Percentiles rank a stretch among this genome's conserved stretches.
Evolutionary conservation across 2,888 invertebrate species (phyloP).

Genomic region (Cephonodes hylas): DNA sequence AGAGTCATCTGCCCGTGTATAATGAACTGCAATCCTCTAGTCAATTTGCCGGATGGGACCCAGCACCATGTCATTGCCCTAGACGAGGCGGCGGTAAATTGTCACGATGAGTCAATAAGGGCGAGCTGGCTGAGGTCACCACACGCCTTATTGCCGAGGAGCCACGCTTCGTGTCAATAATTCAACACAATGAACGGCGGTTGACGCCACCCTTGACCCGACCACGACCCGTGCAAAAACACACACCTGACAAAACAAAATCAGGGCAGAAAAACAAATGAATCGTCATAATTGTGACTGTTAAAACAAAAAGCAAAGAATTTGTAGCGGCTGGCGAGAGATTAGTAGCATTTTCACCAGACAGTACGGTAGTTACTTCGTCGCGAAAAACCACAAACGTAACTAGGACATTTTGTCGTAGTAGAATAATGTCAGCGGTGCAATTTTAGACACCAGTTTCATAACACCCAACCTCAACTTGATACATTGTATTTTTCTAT

Average conservation of each 20-base stretch:
- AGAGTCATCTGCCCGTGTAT: background rate
- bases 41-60: background rate
- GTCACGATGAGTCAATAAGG: slow-evolving; percentile 29
- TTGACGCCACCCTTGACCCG: slow-evolving; percentile 10
- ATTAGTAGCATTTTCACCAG: too few species aligned
- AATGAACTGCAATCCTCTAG: background rate
- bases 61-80: slow-evolving; percentile 14
- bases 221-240: background rate
- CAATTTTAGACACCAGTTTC: background rate
- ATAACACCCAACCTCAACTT: background rate
- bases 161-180: slow-evolving; percentile 19
- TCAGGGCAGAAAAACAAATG: too few species aligned
- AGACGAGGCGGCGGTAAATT: slow-evolving; percentile 6
- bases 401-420: background rate
- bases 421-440: background rate
- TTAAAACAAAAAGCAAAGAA: too few species aligned
- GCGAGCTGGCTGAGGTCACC: slow-evolving; percentile 26
- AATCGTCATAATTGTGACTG: too few species aligned
- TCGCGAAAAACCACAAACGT: background rate
- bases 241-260: background rate
- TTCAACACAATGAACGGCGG: slow-evolving; percentile 22
- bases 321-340: too few species aligned
- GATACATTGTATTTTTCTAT: background rate
- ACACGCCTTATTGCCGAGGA: slow-evolving; percentile 9
- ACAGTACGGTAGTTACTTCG: background rate